phyloP scores from a whole-genome alignment of 1,140 invertebrate genomes.

The Nasonia giraulti region DNA sequence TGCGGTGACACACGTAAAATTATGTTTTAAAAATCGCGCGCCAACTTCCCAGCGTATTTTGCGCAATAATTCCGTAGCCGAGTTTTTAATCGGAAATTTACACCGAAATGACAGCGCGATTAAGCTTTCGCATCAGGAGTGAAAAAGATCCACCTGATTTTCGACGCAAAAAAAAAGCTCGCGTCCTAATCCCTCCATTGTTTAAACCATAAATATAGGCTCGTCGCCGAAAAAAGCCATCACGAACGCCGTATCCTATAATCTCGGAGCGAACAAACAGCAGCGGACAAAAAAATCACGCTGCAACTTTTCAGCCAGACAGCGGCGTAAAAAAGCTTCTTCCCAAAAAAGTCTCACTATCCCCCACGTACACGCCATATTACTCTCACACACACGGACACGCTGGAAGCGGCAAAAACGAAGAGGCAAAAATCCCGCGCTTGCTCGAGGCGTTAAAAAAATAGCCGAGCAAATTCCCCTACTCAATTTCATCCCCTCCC shows the following conservation, averaged over 20 bases:
- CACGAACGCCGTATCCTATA: neutral
- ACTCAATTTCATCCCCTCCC: slow-evolving; percentile 7
- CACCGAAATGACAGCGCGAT: neutral
- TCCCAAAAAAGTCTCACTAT: neutral
- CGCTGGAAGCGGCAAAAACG: neutral
- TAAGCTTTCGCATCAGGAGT: neutral
- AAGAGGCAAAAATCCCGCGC: neutral
- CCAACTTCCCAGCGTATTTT: no score
- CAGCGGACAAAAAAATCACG: neutral
- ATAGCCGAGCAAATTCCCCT: slow-evolving; percentile 21
- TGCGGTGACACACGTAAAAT: no score
- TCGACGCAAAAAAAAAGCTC: neutral
- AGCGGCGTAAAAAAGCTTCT: neutral
- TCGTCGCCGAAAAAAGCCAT: neutral
- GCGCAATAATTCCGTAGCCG: no score
- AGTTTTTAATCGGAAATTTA: no score
- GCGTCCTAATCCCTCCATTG: neutral
- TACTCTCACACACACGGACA: neutral
- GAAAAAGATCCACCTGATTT: neutral
- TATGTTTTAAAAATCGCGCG: no score
- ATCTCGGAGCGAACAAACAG: neutral
- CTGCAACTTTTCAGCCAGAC: neutral
- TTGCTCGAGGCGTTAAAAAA: slow-evolving; percentile 11
- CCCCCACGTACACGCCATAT: neutral
- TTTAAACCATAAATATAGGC: neutral